Evolutionary conservation across 2,888 invertebrate species (phyloP).

Genomic region (Himalopsyche anomala): DNA sequence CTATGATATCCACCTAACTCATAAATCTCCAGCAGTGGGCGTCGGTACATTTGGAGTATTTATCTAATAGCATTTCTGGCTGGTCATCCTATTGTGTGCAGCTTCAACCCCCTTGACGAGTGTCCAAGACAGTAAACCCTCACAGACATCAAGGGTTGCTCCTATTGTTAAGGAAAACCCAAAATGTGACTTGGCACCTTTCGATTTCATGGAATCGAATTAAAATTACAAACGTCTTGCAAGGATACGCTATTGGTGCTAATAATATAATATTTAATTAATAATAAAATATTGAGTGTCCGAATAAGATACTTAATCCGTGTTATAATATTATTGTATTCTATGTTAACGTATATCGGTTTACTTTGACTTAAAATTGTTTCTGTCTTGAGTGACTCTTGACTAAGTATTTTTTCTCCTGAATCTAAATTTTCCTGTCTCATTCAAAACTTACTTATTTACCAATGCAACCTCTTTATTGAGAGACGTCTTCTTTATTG

Average conservation of each 20-base stretch:
- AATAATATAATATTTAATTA: no score
- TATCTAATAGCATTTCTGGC: slow-evolving; percentile 48
- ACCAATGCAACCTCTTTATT: no score
- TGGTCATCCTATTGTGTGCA: slow-evolving; percentile 46
- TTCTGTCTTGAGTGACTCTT: no score
- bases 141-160: slow-evolving; percentile 37
- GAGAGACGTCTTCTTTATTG: no score
- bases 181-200: slow-evolving; percentile 49
- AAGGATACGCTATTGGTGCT: neutral
- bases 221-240: neutral
- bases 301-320: no score
- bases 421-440: no score
- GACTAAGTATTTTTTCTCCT: no score
- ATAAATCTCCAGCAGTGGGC: neutral
- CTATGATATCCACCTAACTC: neutral
- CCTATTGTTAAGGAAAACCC: slow-evolving; percentile 51
- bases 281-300: no score
- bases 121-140: slow-evolving; percentile 22
- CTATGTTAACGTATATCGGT: no score
- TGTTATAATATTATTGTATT: no score
- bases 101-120: slow-evolving; percentile 11
- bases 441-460: no score
- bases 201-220: slow-evolving; percentile 13
- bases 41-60: slow-evolving; percentile 12
- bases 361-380: no score